These are phyloP conservation scores for Smutsia gigantea DNA, from an alignment of 2,797 vertebrate species.

Conservation along the genomic window DNA sequence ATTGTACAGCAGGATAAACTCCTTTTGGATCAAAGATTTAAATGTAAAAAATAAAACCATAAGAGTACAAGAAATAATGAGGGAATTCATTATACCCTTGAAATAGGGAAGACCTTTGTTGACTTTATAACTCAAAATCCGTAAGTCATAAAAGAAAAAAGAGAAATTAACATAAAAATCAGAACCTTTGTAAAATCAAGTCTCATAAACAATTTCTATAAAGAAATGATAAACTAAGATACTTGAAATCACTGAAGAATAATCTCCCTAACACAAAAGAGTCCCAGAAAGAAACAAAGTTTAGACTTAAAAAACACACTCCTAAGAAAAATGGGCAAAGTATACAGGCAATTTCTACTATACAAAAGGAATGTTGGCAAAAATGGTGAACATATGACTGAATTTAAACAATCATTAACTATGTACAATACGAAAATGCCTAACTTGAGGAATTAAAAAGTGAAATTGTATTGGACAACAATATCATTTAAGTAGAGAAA, in stretches of 20 bases:
- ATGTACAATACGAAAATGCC: not conserved
- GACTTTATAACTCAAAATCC: not conserved
- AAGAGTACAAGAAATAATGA: not conserved
- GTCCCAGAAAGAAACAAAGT: not conserved
- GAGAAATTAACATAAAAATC: not conserved
- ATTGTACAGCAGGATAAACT: not conserved
- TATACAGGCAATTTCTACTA: too few relatives aligned
- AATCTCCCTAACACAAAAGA: not conserved
- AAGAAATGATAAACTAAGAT: not conserved
- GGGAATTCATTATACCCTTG: not conserved
- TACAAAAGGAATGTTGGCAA: not conserved
- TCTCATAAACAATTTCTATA: not conserved
- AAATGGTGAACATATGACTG: not conserved
- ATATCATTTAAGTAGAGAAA: not conserved
- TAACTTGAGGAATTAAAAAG: not conserved
- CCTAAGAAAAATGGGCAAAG: not conserved
- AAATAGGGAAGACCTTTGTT: not conserved
- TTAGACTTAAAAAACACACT: not conserved
- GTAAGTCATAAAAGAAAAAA: not conserved
- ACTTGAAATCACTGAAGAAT: not conserved
- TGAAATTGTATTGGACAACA: not conserved
- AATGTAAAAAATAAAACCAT: constrained; percentile 20
- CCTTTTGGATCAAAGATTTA: not conserved
- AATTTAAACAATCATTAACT: not conserved
- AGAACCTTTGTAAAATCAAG: constrained; percentile 7